Evolutionary conservation across 2,113 vertebrate genomes (phyloP).

Genomic region (Diphyllodes magnificus): DNA sequence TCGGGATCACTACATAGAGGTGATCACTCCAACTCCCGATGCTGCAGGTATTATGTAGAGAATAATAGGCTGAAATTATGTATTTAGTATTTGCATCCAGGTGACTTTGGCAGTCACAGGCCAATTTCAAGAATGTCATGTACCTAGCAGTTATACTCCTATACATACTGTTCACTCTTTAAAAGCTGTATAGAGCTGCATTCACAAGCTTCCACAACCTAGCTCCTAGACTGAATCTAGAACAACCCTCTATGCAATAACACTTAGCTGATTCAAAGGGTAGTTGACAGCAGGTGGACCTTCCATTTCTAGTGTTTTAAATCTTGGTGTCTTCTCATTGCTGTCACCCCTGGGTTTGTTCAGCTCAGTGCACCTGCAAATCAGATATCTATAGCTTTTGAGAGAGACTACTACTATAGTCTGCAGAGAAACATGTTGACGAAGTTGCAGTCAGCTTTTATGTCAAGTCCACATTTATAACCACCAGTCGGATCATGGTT

Average conservation of each 20-base stretch:
- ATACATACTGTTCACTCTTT: background rate
- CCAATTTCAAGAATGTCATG: background rate
- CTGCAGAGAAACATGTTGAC: background rate
- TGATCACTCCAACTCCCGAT: background rate
- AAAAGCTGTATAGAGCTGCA: background rate
- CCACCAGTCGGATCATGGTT: background rate
- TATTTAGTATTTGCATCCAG: background rate
- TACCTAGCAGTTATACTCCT: background rate
- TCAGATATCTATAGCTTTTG: background rate
- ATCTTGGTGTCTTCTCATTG: background rate
- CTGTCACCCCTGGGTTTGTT: background rate
- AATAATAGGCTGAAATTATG: background rate
- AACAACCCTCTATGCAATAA: background rate
- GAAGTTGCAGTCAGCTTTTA: background rate
- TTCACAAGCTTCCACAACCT: background rate
- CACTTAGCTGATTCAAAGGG: background rate
- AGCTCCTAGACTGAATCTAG: background rate
- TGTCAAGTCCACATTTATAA: background rate
- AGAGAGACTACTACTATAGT: background rate
- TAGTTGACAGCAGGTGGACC: background rate
- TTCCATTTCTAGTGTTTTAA: background rate
- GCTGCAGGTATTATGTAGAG: background rate
- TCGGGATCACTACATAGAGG: background rate
- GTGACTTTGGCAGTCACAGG: background rate
- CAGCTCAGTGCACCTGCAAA: background rate